Percentiles rank a stretch among this genome's conserved stretches.
phyloP scores from a whole-genome alignment of 2,797 vertebrate species.

The Babyrousa celebensis region DNA sequence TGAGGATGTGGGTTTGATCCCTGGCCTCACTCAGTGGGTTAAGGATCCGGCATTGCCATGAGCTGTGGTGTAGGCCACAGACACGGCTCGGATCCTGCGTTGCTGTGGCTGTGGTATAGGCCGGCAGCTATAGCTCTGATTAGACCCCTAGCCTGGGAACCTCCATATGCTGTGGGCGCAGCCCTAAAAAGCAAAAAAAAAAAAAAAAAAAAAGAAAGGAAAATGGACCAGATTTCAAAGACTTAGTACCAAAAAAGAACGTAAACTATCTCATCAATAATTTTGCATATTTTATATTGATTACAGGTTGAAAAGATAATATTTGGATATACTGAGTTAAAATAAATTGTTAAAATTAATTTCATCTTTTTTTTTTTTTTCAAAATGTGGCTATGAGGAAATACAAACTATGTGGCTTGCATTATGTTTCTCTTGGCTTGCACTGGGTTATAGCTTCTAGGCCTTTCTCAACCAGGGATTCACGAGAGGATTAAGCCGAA shows the following conservation, averaged over 20 bases:
- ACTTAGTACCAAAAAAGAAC: background rate
- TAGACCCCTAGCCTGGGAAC: no score
- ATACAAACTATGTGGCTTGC: background rate
- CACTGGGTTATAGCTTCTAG: background rate
- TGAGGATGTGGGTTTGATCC: no score
- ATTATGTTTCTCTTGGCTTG: background rate
- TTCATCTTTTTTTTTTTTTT: background rate
- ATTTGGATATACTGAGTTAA: background rate
- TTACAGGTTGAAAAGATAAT: background rate
- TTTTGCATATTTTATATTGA: constrained; percentile 23
- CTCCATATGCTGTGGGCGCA: no score
- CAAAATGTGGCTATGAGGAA: background rate
- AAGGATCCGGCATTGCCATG: no score
- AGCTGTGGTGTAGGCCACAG: no score
- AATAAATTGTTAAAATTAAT: background rate
- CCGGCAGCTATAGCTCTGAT: no score
- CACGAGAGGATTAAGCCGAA: background rate
- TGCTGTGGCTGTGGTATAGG: no score
- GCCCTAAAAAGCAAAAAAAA: no score
- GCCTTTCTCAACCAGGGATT: background rate
- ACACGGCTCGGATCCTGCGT: no score
- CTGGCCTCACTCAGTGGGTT: no score
- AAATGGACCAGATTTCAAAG: background rate
- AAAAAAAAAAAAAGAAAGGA: no score
- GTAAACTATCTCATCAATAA: background rate